Percentiles rank a stretch among this genome's conserved stretches.
phyloP scores from a whole-genome alignment of 1,140 invertebrate genomes.

The Drosophila aff. region DNA sequence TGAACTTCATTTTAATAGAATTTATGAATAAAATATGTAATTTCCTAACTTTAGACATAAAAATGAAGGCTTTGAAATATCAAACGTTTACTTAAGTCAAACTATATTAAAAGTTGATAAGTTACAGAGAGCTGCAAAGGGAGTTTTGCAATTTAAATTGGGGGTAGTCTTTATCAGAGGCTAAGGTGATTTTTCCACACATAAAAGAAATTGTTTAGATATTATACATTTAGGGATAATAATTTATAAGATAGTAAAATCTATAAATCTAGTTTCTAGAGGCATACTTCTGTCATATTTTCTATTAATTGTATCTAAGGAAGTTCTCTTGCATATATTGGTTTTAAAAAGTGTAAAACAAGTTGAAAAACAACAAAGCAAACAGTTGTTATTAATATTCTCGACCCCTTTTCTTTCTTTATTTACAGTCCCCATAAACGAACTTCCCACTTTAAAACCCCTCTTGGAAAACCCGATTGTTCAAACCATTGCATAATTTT shows the following conservation, averaged over 20 bases:
- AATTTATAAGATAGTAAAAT: no score
- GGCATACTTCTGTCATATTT: no score
- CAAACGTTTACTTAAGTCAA: not conserved
- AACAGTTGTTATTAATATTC: no score
- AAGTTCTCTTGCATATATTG: no score
- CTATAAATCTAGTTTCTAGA: no score
- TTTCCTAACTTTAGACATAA: not conserved
- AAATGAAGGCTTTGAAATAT: not conserved
- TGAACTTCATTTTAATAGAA: not conserved
- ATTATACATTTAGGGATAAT: no score
- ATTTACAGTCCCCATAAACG: no score
- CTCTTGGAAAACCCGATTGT: slow-evolving; percentile 13
- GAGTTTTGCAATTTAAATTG: not conserved
- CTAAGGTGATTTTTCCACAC: not conserved
- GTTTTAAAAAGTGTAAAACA: not conserved
- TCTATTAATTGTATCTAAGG: no score
- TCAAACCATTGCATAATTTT: slow-evolving; percentile 51
- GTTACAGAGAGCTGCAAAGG: not conserved
- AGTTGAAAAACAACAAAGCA: not conserved
- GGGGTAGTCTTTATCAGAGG: not conserved
- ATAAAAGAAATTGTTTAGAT: no score
- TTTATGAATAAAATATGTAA: slow-evolving; percentile 8
- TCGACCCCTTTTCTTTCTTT: no score
- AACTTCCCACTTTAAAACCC: no score
- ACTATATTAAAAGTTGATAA: not conserved